These are phyloP conservation scores for Tetragonisca angustula DNA, from an alignment of 2,888 invertebrate species.

Conservation along the genomic window DNA sequence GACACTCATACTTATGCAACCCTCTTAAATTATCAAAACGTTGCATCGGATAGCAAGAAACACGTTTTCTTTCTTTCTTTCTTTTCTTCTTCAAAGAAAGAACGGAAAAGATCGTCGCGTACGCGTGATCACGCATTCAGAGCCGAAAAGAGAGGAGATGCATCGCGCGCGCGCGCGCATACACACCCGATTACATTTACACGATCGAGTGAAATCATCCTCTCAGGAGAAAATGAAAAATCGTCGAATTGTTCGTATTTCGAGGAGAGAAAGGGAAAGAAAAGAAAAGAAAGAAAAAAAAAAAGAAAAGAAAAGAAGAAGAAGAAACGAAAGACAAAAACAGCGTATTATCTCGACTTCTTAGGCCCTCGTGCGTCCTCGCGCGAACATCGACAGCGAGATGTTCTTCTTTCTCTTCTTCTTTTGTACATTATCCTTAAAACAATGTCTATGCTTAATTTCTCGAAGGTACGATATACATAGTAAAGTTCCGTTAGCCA, in stretches of 20 bases:
- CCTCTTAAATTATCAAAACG: background rate
- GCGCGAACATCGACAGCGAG: slow-evolving; percentile 66
- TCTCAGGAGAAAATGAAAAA: background rate
- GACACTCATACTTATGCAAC: background rate
- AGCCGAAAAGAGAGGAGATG: slow-evolving; percentile 23
- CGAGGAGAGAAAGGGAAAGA: background rate
- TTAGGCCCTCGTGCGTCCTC: slow-evolving; percentile 70
- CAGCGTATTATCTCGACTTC: slow-evolving; percentile 50
- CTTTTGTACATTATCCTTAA: slow-evolving; percentile 54
- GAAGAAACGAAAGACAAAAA: slow-evolving; percentile 1
- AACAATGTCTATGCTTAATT: background rate
- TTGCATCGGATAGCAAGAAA: slow-evolving; percentile 22
- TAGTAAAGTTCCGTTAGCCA: slow-evolving; percentile 30
- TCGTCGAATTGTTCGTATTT: background rate
- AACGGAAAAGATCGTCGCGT: slow-evolving; percentile 22
- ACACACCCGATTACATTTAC: background rate
- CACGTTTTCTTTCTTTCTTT: background rate
- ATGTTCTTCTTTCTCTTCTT: slow-evolving; percentile 45
- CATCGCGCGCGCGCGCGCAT: slow-evolving; percentile 27
- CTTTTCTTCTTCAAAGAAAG: background rate
- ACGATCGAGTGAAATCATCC: background rate
- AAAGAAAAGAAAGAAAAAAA: background rate
- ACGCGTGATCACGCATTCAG: slow-evolving; percentile 40
- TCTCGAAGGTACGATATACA: slow-evolving; percentile 26
- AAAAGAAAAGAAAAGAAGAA: background rate